Evolutionary conservation across 2,888 invertebrate species (phyloP), one percentile per base, ranked within the genome.

Genomic region (Zootermopsis nevadensis): DNA sequence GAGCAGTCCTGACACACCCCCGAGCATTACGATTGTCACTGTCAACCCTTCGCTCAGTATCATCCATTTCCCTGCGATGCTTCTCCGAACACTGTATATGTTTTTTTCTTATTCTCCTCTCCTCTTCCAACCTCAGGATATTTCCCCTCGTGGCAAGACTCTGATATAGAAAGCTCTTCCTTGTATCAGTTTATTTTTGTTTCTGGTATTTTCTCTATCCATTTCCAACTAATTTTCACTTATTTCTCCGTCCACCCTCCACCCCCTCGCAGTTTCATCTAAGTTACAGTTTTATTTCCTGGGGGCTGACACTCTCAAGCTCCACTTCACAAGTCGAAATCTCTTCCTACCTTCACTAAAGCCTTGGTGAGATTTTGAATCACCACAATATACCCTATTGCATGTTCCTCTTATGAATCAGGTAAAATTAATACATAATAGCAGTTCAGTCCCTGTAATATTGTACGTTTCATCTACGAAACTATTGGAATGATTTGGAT

Each of bases 161-260:
- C 55, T 42, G 8, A 15, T 6, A 55, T 22, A 55, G 55, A 55
- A 15, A 55, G 55, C 55, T 55, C 55, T 55, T 55, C n/a, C n/a
- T n/a, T 55, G 55, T 55, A 55, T 55, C 55, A 12, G 55, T 55
- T 55, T 55, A 55, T 55, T 55, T 55, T 55, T 15, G 55, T 10
- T 55, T 55, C 55, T 22, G 22, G 55, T 55, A 55, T 55, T 55
- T 55, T 55, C 55, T 55, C 55, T 55, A 55, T 55, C 55, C 55
- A 55, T 55, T 19, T 55, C n/a, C 22, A 55, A 55, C n/a, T 22
- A 15, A 2, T 55, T 55, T 55, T 55, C 55, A 55, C 55, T 55
- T 55, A 22, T 19, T n/a, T 2, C n/a, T 19, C 6, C 55, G n/a
- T n/a, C n/a, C n/a, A n/a, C n/a, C 24, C 55, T 55, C 55, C 24